Base-by-base conservation (phyloP, 2,113 vertebrate species). In the Lophotis ruficrista region DNA sequence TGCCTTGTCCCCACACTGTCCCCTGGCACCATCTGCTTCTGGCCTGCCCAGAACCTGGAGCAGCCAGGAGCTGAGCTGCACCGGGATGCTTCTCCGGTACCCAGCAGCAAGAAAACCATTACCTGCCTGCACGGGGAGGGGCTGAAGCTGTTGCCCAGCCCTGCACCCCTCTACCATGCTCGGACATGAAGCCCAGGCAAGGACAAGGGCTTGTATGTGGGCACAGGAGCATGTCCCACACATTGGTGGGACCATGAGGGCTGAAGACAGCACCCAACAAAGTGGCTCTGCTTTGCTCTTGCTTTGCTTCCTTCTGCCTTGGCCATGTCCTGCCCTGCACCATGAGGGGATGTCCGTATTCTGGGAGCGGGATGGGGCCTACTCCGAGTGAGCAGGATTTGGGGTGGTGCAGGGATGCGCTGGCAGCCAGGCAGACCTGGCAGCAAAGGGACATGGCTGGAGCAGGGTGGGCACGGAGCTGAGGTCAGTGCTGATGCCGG, bases 161-260 rank as follows among this genome's bases (percentile, higher is more conserved):
- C 77, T 7, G 2, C 31, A 27, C 20, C 31, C 20, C 2, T 0
- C 14, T 35, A 17, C 56, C 12, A 69, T 2, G 3, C 48, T 45
- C 1, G 0, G 25, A 25, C 58, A 4, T 27, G 45, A 65, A 48
- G 50, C 10, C 28, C 56, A 13, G 33, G 53, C 47, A 72, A 43
- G 13, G 35, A 3, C 0, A 1, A 73, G 56, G 10, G 31, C 1
- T 54, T 48, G 7, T 30, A 1, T 31, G 27, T 20, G 77, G 23
- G 7, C 21, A 23, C 48, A 69, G 92, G 43, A 75, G 27, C 47
- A 31, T 0, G 1, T 87, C 47, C 28, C 56, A 37, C 5, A 2
- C n/a, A 41, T 41, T 16, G 38, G 35, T 64, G 47, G 41, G 68
- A 57, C 68, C 13, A 22, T 0, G 3, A 47, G 15, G 48, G 35